Conservation (phyloP, 1,140 invertebrate species). For the Cataglyphis hispanica region DNA sequence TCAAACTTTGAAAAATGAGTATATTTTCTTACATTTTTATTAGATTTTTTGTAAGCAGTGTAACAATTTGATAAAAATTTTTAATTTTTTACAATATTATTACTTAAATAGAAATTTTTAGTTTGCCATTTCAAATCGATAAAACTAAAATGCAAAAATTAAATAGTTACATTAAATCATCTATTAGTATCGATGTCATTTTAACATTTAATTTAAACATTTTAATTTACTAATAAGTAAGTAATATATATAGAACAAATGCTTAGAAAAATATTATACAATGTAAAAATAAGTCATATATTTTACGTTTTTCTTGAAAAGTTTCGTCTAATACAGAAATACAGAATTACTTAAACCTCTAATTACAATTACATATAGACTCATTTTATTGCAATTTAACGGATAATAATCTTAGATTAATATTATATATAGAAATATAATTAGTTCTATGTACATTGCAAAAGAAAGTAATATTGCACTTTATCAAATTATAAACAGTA, state of each 20-base stretch:
- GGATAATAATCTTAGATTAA: not conserved
- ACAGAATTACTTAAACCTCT: not conserved
- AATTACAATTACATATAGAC: too few relatives aligned
- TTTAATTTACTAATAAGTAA: not conserved
- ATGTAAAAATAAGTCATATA: not conserved
- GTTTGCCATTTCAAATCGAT: too few relatives aligned
- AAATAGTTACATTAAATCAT: not conserved
- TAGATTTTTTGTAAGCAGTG: too few relatives aligned
- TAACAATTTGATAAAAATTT: too few relatives aligned
- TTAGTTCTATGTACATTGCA: too few relatives aligned
- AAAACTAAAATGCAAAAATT: not conserved
- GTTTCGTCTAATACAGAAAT: not conserved
- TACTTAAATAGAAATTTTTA: too few relatives aligned
- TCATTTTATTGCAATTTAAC: not conserved
- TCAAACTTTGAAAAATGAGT: too few relatives aligned
- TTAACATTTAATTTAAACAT: not conserved
- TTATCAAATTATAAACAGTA: too few relatives aligned
- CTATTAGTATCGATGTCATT: not conserved
- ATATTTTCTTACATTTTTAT: too few relatives aligned
- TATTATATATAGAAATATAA: not conserved
- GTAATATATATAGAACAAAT: not conserved
- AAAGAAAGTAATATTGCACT: too few relatives aligned
- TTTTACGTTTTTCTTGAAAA: not conserved
- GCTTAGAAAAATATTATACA: not conserved
- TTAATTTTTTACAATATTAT: too few relatives aligned